Percentiles rank a stretch among this genome's conserved stretches.
Evolutionary conservation across 2,113 vertebrate genomes (phyloP).

Genomic region (Artemisiospiza belli): DNA sequence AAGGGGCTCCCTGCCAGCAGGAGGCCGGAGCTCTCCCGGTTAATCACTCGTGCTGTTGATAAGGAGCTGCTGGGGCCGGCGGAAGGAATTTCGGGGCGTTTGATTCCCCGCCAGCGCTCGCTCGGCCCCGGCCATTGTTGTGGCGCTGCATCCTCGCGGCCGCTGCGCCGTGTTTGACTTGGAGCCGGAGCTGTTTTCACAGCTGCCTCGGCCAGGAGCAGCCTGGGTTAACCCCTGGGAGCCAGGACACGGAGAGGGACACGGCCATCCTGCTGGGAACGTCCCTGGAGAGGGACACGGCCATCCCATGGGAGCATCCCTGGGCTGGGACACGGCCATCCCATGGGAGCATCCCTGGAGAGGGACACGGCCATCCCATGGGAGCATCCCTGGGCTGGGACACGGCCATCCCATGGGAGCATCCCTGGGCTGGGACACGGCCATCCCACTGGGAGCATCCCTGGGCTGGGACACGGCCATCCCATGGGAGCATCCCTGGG

Average conservation of each 20-base stretch:
- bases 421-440: neutral
- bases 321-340: neutral
- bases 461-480: neutral
- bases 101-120: neutral
- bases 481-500: neutral
- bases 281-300: neutral
- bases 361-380: fast-evolving
- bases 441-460: fast-evolving
- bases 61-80: neutral
- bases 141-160: neutral
- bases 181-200: conserved; percentile 63
- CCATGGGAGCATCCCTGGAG: neutral
- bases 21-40: neutral
- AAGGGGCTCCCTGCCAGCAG: neutral
- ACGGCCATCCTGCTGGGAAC: neutral
- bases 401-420: no score
- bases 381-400: neutral
- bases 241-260: no score
- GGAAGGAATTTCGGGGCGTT: neutral
- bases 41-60: neutral
- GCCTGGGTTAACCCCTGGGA: neutral
- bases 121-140: conserved; percentile 17
- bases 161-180: conserved; percentile 54
- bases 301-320: fast-evolving
- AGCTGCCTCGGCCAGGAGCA: conserved; percentile 31